These are phyloP conservation scores for Cyanoramphus novaezelandiae DNA, from an alignment of 2,113 vertebrate species.

Conservation along the genomic window DNA sequence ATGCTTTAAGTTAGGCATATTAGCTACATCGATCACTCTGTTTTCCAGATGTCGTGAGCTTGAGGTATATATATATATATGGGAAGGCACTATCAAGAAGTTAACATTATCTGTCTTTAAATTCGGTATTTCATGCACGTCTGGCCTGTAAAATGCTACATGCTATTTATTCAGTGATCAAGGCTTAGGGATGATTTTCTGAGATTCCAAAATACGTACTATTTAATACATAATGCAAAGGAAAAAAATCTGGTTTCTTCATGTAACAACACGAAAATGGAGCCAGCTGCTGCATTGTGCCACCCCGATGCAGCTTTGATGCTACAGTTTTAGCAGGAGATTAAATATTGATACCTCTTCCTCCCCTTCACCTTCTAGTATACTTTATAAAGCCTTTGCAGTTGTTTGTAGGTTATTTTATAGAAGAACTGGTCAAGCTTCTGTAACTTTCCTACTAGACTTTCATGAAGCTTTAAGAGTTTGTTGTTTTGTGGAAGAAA, in stretches of 20 bases:
- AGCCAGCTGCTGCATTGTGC: constrained; percentile 1
- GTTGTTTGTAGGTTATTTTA: neutral
- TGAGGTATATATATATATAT: fast-evolving
- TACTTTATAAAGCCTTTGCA: neutral
- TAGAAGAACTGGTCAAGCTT: neutral
- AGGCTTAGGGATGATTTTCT: constrained; percentile 27
- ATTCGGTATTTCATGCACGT: neutral
- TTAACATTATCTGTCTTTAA: neutral
- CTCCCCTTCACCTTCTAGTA: neutral
- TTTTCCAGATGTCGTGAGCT: neutral
- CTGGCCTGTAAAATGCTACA: neutral
- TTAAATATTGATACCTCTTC: constrained; percentile 63
- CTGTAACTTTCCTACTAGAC: neutral
- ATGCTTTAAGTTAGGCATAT: neutral
- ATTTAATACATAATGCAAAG: constrained; percentile 50
- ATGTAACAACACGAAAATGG: constrained; percentile 35
- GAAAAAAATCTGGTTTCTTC: constrained; percentile 56
- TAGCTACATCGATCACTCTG: neutral
- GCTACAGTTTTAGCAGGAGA: constrained; percentile 42
- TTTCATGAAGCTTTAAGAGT: neutral
- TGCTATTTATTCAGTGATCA: constrained; percentile 29
- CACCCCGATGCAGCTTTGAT: constrained; percentile 35
- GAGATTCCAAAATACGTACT: constrained; percentile 32
- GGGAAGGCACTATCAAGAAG: neutral
- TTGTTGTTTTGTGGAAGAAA: neutral